phyloP scores from a whole-genome alignment of 2,797 vertebrate species.

The Poecile montanus region DNA sequence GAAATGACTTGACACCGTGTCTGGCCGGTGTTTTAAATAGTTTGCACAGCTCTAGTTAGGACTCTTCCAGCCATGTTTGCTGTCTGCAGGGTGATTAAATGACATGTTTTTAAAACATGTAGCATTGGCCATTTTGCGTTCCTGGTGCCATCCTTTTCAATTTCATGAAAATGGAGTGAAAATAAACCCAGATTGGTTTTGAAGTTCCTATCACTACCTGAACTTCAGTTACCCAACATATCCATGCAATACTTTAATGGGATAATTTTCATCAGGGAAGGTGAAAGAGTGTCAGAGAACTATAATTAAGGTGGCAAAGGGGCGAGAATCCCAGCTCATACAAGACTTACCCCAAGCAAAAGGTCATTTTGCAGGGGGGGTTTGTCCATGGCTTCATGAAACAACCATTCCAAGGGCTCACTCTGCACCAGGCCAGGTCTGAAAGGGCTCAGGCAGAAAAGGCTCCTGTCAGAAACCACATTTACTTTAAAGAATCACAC shows the following conservation, averaged over 20 bases:
- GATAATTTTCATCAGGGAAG: neutral
- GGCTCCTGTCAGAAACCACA: neutral
- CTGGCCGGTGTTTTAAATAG: slow-evolving; percentile 22
- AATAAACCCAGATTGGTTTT: neutral
- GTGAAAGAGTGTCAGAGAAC: neutral
- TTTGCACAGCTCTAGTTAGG: neutral
- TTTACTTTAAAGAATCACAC: neutral
- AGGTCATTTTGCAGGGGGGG: rapidly evolving
- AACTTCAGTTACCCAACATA: neutral
- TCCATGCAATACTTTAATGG: neutral
- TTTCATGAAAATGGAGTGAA: neutral
- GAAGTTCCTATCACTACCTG: neutral
- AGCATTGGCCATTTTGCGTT: slow-evolving; percentile 7
- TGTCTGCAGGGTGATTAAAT: neutral
- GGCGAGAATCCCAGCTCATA: neutral
- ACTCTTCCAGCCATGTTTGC: neutral
- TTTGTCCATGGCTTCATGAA: neutral
- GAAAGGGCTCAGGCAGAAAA: neutral
- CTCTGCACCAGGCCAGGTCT: neutral
- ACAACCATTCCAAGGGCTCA: rapidly evolving
- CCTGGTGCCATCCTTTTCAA: neutral
- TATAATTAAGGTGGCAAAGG: neutral
- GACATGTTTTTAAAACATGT: slow-evolving; percentile 7
- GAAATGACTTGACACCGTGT: neutral
- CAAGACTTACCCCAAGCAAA: neutral